Conservation (phyloP, 2,797 vertebrate species). For the Pelochelys cantorii region DNA sequence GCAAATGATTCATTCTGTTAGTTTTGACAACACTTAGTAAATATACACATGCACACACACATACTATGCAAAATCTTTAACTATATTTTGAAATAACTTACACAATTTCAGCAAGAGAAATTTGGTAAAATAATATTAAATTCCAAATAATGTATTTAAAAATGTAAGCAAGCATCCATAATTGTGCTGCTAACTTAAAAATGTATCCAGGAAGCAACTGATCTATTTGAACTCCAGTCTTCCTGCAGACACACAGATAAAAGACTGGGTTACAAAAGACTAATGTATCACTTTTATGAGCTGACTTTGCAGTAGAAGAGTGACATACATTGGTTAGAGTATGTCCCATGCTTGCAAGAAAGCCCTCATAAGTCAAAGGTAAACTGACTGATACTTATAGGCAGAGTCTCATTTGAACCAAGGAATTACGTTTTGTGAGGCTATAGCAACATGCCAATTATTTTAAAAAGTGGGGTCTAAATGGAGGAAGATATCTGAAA, state of each 20-base stretch:
- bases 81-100: background rate
- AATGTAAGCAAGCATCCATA: background rate
- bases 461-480: constrained; percentile 33
- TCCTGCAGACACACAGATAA: background rate
- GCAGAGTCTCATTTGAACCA: constrained; percentile 38
- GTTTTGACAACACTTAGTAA: background rate
- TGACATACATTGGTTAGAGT: constrained; percentile 7
- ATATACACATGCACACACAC: background rate
- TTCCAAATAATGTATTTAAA: background rate
- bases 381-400: constrained; percentile 32
- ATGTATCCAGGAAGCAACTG: background rate
- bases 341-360: constrained; percentile 16
- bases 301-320: constrained; percentile 9
- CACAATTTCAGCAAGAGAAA: background rate
- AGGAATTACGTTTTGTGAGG: constrained; percentile 12
- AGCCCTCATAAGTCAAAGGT: constrained; percentile 22
- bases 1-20: background rate
- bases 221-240: background rate
- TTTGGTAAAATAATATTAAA: background rate
- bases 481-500: constrained; percentile 46
- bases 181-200: background rate
- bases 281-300: background rate
- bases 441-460: constrained; percentile 17
- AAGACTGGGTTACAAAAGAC: background rate
- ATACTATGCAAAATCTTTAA: background rate